Conservation (phyloP, 2,113 vertebrate genomes). For the Salvator merianae region DNA sequence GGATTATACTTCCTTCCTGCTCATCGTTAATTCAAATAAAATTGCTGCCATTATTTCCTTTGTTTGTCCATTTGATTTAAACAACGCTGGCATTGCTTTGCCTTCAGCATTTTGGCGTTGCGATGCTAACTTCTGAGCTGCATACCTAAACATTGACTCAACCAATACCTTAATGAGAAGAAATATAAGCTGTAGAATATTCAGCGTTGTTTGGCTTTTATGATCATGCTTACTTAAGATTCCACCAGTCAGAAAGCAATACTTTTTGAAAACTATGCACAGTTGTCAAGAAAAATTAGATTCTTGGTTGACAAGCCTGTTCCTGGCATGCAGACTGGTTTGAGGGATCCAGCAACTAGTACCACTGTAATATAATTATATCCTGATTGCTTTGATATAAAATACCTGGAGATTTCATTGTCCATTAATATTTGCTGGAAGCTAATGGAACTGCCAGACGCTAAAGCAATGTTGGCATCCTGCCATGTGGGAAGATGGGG, state of each 20-base stretch:
- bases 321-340: neutral
- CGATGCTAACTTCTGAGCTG: neutral
- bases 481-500: too few relatives aligned
- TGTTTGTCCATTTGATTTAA: neutral
- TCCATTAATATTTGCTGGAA: constrained; percentile 17
- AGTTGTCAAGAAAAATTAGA: neutral
- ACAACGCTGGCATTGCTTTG: neutral
- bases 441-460: neutral
- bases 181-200: neutral
- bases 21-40: neutral
- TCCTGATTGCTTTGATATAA: constrained; percentile 23
- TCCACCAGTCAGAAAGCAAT: neutral
- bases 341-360: constrained; percentile 17
- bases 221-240: neutral
- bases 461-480: too few relatives aligned
- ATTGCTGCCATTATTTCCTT: neutral
- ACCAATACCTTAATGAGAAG: neutral
- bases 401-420: neutral
- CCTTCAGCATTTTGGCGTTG: neutral
- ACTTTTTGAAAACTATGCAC: constrained; percentile 19
- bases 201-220: constrained; percentile 20
- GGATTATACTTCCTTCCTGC: too few relatives aligned
- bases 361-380: constrained; percentile 2
- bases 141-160: neutral
- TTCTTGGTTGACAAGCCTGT: constrained; percentile 1